A percentile compares a stretch with the other conserved stretches of the same genome.
phyloP scores from a whole-genome alignment of 2,797 vertebrate genomes.

The Austrolebias charrua region DNA sequence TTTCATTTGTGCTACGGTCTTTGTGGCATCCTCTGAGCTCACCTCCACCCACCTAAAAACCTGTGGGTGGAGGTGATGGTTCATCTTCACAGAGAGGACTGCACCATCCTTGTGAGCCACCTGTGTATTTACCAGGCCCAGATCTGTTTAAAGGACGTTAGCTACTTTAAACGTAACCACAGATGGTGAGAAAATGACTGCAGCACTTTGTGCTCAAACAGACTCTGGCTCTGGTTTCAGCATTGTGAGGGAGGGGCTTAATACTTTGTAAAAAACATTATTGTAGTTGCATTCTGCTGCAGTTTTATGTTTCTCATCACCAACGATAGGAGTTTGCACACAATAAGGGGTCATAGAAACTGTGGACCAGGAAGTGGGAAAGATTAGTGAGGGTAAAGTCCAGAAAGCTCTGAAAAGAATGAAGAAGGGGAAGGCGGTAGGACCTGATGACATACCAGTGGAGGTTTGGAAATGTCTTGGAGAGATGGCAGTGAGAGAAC shows the following conservation, averaged over 20 bases:
- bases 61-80: slow-evolving; percentile 2
- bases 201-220: slow-evolving; percentile 1
- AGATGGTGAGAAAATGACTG: slow-evolving; percentile 8
- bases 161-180: neutral
- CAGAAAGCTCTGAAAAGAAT: too few species aligned
- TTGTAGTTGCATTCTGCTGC: too few species aligned
- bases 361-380: too few species aligned
- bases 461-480: too few species aligned
- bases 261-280: too few species aligned
- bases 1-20: slow-evolving; percentile 7
- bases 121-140: neutral
- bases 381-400: too few species aligned
- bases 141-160: slow-evolving; percentile 3
- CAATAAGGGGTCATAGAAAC: too few species aligned
- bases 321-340: too few species aligned
- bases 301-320: too few species aligned
- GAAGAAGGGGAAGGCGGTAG: too few species aligned
- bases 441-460: too few species aligned
- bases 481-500: too few species aligned
- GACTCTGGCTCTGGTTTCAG: slow-evolving; percentile 1
- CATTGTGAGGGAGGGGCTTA: neutral
- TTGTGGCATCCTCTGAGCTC: neutral
- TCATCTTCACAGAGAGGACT: neutral
- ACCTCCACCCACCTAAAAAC: slow-evolving; percentile 1
- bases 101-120: neutral